These are phyloP conservation scores for Scyliorhinus canicula DNA, from an alignment of 2,797 vertebrate genomes.

Conservation along the genomic window DNA sequence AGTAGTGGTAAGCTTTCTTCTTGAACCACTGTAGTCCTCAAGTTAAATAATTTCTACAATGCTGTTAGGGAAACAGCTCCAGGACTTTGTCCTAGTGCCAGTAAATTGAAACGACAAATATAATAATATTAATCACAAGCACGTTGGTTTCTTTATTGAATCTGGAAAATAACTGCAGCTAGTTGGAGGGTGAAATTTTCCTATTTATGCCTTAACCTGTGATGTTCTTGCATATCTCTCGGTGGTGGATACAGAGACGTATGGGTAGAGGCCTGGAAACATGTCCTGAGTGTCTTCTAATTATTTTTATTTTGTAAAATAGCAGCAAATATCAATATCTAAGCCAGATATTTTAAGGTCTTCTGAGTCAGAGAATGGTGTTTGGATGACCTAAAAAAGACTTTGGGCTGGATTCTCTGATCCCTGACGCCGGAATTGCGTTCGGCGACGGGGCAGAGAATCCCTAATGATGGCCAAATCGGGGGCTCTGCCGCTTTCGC, in stretches of 20 bases:
- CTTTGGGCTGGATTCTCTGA: too few species aligned
- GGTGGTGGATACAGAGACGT: neutral
- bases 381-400: slow-evolving; percentile 8
- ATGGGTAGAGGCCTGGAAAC: neutral
- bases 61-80: neutral
- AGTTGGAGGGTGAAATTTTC: neutral
- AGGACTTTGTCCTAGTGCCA: neutral
- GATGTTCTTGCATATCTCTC: neutral
- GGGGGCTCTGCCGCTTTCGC: too few species aligned
- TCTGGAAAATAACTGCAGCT: neutral
- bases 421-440: too few species aligned
- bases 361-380: neutral
- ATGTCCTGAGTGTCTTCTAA: neutral
- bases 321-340: neutral
- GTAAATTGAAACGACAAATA: neutral
- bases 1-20: too few species aligned
- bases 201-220: neutral
- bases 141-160: neutral
- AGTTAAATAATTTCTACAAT: neutral
- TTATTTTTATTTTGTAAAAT: neutral
- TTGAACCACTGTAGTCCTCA: neutral
- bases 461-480: too few species aligned
- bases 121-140: neutral
- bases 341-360: neutral
- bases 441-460: too few species aligned